Evolutionary conservation across 1,140 invertebrate species (phyloP).

Genomic region (Tetragnatha versicolor): DNA sequence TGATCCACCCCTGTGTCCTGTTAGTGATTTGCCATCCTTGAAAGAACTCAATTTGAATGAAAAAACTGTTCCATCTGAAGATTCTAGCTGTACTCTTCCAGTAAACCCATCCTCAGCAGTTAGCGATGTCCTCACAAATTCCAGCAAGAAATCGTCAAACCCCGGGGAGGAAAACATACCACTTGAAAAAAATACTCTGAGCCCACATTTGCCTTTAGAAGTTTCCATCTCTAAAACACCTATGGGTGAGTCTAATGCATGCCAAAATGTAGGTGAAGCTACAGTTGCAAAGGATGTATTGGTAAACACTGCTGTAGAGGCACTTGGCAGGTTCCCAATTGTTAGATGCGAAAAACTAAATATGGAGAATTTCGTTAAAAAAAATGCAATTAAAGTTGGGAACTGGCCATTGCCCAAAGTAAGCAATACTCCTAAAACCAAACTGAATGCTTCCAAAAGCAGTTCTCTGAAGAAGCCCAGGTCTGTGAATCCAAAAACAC

Average conservation of each 20-base stretch:
- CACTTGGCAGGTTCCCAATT: slow-evolving; percentile 35
- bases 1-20: background rate
- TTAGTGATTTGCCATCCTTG: background rate
- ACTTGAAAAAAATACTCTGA: too few relatives aligned
- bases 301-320: too few relatives aligned
- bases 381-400: slow-evolving; percentile 39
- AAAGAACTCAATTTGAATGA: background rate
- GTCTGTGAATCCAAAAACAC: background rate
- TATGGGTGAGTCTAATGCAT: slow-evolving; percentile 1
- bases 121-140: too few relatives aligned
- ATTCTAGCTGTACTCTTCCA: background rate
- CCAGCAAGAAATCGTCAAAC: too few relatives aligned
- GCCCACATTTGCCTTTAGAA: too few relatives aligned
- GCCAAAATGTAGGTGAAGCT: too few relatives aligned
- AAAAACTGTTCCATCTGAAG: background rate
- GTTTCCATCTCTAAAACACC: background rate
- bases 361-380: slow-evolving; percentile 39
- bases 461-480: background rate
- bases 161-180: too few relatives aligned
- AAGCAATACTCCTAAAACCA: background rate
- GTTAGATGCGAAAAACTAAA: slow-evolving; percentile 40
- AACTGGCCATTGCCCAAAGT: slow-evolving; percentile 24
- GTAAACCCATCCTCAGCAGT: too few relatives aligned
- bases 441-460: background rate
- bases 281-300: too few relatives aligned